A percentile compares a stretch with the other conserved stretches of the same genome.
These are phyloP conservation scores for Neoseiulus cucumeris DNA, from an alignment of 1,140 invertebrate genomes.

Conservation along the genomic window DNA sequence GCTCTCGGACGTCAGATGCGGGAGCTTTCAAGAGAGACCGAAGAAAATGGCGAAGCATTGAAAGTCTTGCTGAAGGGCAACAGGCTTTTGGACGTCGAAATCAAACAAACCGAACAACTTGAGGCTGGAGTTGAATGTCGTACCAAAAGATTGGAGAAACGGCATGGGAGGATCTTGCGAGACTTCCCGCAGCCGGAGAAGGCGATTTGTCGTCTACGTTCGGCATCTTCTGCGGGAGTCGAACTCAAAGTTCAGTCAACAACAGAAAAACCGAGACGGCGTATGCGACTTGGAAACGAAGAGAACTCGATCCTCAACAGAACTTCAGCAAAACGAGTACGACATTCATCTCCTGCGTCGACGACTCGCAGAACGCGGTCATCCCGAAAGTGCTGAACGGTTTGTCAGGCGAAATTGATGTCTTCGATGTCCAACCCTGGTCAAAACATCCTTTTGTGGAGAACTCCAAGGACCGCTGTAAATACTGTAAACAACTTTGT, in stretches of 20 bases:
- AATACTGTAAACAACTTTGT: no score
- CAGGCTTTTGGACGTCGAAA: not conserved
- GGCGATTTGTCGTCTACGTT: not conserved
- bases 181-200: not conserved
- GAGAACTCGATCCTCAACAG: not conserved
- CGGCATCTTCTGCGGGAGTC: not conserved
- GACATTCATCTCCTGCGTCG: not conserved
- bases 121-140: not conserved
- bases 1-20: not conserved
- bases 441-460: no score
- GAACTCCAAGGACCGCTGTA: no score
- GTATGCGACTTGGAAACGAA: not conserved
- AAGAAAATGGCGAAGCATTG: not conserved
- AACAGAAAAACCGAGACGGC: not conserved
- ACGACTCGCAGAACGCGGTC: not conserved
- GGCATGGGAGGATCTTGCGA: not conserved
- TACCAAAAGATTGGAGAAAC: not conserved
- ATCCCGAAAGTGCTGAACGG: no score
- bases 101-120: not conserved
- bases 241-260: not conserved
- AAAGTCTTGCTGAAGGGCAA: not conserved
- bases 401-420: no score
- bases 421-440: no score
- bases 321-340: not conserved
- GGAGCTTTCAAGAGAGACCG: not conserved